Base-by-base conservation (phyloP, 1,140 invertebrate species). In the Achroia grisella region DNA sequence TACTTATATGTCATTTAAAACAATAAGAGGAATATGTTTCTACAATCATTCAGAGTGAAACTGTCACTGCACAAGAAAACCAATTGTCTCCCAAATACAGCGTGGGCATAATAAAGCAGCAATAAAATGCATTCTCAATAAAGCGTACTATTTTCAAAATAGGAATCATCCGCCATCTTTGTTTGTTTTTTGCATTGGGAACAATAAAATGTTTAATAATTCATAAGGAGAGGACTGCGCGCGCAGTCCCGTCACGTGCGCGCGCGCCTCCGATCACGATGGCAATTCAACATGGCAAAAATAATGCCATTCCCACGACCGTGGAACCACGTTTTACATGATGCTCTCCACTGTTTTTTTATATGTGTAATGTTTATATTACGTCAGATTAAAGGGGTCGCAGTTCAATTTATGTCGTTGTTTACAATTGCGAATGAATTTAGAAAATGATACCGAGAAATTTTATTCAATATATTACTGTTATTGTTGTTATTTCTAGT, bases 141-240 rank as follows among this genome's bases (percentile, higher is more conserved):
- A 13, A 37, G 52, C 59, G 45, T 55, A 56, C 68, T 75, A 78
- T 77, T 81, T 73, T 73, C 68, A 44, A 70, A 81, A 81, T 79
- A 79, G 75, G 74, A 63, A 63, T 54, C 53, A 55, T 32, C 44
- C 37, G 48, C 52, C 52, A 61, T 64, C 17, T 64, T 62, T 62
- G 51, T 50, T 13, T 55, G 56, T 62, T 74, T 75, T 76, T 76
- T 76, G 56, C 56, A 30, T 28, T 52, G 45, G 60, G 56, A 60
- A 80, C 74, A 80, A 76, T 81, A 81, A 76, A 78, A 74, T 62
- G 65, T 62, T 62, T 62, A 79, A 82, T 82, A 82, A 82, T 82
- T 82, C 75, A 82, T 82, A 82, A 82, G 73, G 52, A 23, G 17
- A 23, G 17, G 17, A 23, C 17, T 51, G 59, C 51, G 46, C 39